Evolutionary conservation across 2,113 vertebrate species (phyloP).

Genomic region (Lichenostomus cassidix): DNA sequence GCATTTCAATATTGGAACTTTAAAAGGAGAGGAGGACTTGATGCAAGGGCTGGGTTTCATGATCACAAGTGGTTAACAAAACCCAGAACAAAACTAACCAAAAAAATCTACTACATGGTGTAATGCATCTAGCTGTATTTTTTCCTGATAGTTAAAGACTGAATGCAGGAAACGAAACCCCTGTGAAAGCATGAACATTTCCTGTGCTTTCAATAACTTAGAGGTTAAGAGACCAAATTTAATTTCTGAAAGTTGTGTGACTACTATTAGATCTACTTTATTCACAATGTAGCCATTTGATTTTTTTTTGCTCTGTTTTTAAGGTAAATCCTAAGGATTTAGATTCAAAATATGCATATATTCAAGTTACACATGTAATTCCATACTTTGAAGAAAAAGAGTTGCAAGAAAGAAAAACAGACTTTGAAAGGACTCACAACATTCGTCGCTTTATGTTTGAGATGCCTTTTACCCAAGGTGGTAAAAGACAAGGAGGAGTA

Average conservation of each 20-base stretch:
- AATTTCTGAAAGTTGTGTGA: neutral
- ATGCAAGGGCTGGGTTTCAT: neutral
- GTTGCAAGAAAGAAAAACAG: conserved; percentile 89
- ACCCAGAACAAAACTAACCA: neutral
- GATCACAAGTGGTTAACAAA: rapidly evolving
- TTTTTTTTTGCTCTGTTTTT: neutral
- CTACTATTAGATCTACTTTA: neutral
- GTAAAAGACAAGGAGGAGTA: conserved; percentile 92
- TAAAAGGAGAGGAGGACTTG: neutral
- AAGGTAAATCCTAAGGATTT: conserved; percentile 98
- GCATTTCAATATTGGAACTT: neutral
- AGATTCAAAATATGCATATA: conserved; percentile 96
- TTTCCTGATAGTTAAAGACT: neutral
- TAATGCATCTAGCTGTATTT: neutral
- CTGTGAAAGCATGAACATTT: neutral
- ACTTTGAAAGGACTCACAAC: conserved; percentile 96
- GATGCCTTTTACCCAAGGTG: conserved; percentile 95
- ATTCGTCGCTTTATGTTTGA: conserved; percentile 97
- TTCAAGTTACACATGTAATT: conserved; percentile 95
- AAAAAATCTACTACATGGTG: neutral
- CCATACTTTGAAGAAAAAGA: conserved; percentile 97
- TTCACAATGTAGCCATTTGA: neutral
- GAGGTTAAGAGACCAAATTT: neutral
- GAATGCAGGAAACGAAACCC: neutral
- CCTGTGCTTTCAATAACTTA: neutral